Base-by-base conservation (phyloP, 1,140 invertebrate species). In the Sogatella furcifera region DNA sequence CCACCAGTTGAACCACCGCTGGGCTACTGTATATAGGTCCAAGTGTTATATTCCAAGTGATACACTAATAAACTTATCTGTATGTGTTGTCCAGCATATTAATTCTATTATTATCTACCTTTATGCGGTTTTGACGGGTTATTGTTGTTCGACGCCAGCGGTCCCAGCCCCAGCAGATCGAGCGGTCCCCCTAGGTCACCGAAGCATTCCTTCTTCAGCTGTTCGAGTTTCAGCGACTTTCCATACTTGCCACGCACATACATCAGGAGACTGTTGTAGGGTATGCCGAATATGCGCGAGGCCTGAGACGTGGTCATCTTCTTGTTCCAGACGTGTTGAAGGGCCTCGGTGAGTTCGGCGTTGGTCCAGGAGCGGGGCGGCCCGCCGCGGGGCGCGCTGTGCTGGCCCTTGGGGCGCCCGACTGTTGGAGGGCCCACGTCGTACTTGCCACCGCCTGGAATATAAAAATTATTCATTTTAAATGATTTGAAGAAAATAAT, bases 301-400 rank as follows among this genome's bases (percentile, higher is more conserved):
- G 90, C 90, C 72, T 93, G 90, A 62, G 89, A 92, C 1, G 90
- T 93, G n/a, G 90, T 93, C 88, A 93, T 92, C 69, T 91, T 92
- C 69, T 92, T 92, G 71, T 92, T 92, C 90, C 90, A 93, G 0
- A 93, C 90, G 71, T 92, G 89, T 67, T 91, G 88, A 14, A 93
- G 76, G 0, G 90, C 90, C 72, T 92, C 86, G 13, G 90, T 92
- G 11, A 93, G 78, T 68, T 93, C 90, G 0, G 86, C 86, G 74
- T 93, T 93, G 15, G 89, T 92, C 90, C 90, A 93, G 0, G 89
- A 91, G 19, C 90, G 77, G 0, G 90, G 90, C 0, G 90, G 90
- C 1, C 90, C 90, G 9, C 90, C 90, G 41, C 90, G 76, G 5
- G 90, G 90, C 1, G 90, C 90, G 65, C 87, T 90, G 76, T 92